Percentiles rank a stretch among this genome's conserved stretches.
phyloP scores from a whole-genome alignment of 1,140 invertebrate species.

The Lasaia peninsularis region DNA sequence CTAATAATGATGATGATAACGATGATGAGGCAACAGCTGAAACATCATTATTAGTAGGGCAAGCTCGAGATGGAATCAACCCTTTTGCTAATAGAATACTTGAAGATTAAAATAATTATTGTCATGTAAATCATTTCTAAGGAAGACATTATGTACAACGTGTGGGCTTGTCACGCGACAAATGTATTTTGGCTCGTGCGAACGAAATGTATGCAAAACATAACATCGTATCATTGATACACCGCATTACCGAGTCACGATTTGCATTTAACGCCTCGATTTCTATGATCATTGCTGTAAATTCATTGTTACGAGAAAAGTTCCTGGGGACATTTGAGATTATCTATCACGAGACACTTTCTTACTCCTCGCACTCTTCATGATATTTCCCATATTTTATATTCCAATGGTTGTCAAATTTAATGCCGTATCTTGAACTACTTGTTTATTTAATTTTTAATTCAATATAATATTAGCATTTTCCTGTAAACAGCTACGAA shows the following conservation, averaged over 20 bases:
- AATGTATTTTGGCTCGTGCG: conserved; percentile 31
- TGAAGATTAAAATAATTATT: conserved; percentile 8
- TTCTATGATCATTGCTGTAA: conserved; percentile 14
- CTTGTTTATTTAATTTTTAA: too few relatives aligned
- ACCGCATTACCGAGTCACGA: conserved; percentile 19
- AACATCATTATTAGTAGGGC: too few relatives aligned
- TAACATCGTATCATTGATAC: conserved; percentile 18
- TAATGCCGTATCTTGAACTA: too few relatives aligned
- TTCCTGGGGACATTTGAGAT: conserved; percentile 12
- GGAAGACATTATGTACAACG: conserved; percentile 27
- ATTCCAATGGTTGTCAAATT: too few relatives aligned
- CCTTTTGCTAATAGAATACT: neutral
- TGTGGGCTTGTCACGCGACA: conserved; percentile 29
- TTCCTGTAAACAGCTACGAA: too few relatives aligned
- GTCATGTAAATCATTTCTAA: conserved; percentile 30
- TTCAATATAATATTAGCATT: too few relatives aligned
- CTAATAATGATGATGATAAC: too few relatives aligned
- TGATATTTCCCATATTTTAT: too few relatives aligned
- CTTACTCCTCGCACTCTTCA: neutral
- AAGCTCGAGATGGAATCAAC: neutral
- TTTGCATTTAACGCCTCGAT: conserved; percentile 28
- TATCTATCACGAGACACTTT: conserved; percentile 8
- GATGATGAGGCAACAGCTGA: too few relatives aligned
- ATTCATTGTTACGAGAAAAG: conserved; percentile 14
- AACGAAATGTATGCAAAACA: conserved; percentile 35